Evolutionary conservation across 2,113 vertebrate species (phyloP).

Genomic region (Hippocampus zosterae): DNA sequence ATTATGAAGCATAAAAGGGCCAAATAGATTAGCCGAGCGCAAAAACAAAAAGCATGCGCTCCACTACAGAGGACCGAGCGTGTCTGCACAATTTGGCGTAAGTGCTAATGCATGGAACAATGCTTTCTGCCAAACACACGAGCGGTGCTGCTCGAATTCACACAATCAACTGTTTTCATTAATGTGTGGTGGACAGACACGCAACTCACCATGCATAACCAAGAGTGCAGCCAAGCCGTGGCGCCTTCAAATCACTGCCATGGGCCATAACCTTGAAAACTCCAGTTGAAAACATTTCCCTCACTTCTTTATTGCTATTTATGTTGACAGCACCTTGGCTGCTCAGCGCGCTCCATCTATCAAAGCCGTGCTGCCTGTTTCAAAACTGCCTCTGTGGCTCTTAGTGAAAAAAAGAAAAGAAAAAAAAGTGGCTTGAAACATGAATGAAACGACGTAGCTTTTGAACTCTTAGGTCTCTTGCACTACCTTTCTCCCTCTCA

Average conservation of each 20-base stretch:
- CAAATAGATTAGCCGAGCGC: slow-evolving; percentile 15
- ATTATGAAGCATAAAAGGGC: slow-evolving; percentile 32
- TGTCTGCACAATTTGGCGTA: slow-evolving; percentile 25
- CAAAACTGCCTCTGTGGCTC: slow-evolving; percentile 71
- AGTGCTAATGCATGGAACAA: slow-evolving; percentile 51
- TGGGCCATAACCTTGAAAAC: slow-evolving; percentile 77
- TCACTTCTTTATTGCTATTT: slow-evolving; percentile 70
- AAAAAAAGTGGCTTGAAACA: slow-evolving; percentile 79
- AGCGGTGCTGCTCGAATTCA: slow-evolving; percentile 34
- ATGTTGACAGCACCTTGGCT: slow-evolving; percentile 74
- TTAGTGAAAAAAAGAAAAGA: slow-evolving; percentile 78
- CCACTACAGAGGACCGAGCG: slow-evolving; percentile 8
- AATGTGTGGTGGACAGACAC: slow-evolving; percentile 38
- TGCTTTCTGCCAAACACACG: slow-evolving; percentile 38
- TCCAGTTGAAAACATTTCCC: slow-evolving; percentile 71
- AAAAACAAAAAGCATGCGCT: slow-evolving; percentile 20
- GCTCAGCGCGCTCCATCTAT: slow-evolving; percentile 71
- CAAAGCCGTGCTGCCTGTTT: slow-evolving; percentile 68
- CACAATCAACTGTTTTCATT: slow-evolving; percentile 40
- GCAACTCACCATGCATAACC: slow-evolving; percentile 43
- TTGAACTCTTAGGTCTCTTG: slow-evolving; percentile 83
- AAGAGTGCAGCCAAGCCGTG: slow-evolving; percentile 28
- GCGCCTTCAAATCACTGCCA: slow-evolving; percentile 61
- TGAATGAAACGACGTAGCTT: slow-evolving; percentile 84
- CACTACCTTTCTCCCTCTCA: slow-evolving; percentile 36